Conservation (phyloP, 2,113 vertebrate genomes). For the Alethe castanea region DNA sequence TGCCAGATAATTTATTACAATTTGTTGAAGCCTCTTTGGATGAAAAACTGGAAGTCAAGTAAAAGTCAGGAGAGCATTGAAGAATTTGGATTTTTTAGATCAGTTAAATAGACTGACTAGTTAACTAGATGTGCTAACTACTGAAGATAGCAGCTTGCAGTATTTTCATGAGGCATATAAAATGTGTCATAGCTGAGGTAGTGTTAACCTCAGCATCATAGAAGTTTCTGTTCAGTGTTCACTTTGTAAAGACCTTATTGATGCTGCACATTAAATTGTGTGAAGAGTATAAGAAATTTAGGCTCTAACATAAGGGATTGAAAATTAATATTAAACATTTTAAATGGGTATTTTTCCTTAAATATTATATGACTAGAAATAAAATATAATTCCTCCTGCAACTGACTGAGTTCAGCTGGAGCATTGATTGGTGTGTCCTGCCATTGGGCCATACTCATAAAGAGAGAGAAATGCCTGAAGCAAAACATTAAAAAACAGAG, state of each 20-base stretch:
- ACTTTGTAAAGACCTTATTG: neutral
- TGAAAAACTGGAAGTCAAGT: neutral
- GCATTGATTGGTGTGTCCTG: neutral
- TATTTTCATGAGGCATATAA: neutral
- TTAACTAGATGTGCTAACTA: neutral
- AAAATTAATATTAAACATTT: slow-evolving; percentile 2
- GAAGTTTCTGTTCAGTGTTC: neutral
- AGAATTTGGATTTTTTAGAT: neutral
- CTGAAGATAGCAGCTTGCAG: neutral
- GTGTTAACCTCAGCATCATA: neutral
- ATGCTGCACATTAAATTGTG: neutral
- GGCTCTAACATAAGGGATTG: neutral
- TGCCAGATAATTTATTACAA: neutral
- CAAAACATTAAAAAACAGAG: slow-evolving; percentile 19
- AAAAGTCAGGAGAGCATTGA: neutral
- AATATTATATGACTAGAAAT: neutral
- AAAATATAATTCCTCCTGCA: neutral
- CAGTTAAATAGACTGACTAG: neutral
- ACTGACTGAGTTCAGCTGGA: neutral
- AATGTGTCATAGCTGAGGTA: neutral
- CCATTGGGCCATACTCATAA: neutral
- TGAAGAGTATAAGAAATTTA: neutral
- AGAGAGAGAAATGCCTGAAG: slow-evolving; percentile 26
- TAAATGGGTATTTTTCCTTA: neutral
- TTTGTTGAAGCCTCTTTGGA: neutral